Conservation (phyloP, 2,888 invertebrate genomes). For the Agrenia bidenticulata region DNA sequence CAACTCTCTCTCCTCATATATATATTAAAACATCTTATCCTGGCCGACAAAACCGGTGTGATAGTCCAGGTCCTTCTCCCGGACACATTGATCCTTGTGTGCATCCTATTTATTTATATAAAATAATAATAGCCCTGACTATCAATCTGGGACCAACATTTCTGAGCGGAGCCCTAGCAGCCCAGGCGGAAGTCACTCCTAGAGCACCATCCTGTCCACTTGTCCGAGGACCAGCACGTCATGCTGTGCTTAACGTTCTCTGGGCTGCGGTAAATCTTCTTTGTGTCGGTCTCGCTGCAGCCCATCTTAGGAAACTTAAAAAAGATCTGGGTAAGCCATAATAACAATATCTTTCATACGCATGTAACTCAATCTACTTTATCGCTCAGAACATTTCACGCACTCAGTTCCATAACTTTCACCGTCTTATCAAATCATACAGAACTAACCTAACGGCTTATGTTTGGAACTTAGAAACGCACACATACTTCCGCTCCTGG, state of each 20-base stretch:
- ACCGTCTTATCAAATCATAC: neutral
- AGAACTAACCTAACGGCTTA: neutral
- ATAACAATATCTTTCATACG: neutral
- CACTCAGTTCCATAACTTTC: neutral
- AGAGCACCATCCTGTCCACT: slow-evolving; percentile 66
- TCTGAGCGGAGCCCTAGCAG: slow-evolving; percentile 77
- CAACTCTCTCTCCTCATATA: neutral
- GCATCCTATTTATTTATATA: neutral
- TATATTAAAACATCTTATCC: slow-evolving; percentile 65
- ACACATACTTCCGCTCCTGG: no score
- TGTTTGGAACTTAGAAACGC: no score
- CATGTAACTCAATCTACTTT: neutral
- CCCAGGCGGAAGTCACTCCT: slow-evolving; percentile 60
- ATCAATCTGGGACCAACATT: slow-evolving; percentile 78
- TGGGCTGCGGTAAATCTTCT: slow-evolving; percentile 88
- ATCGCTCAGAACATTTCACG: neutral
- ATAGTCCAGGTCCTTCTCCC: neutral
- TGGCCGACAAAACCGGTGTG: no score
- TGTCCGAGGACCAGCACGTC: slow-evolving; percentile 81
- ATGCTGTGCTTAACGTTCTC: slow-evolving; percentile 84
- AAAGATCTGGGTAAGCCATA: slow-evolving; percentile 62
- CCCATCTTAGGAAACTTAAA: slow-evolving; percentile 76
- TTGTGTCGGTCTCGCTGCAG: slow-evolving; percentile 78
- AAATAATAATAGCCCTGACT: slow-evolving; percentile 45
- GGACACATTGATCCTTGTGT: neutral